Evolutionary conservation across 53 echinoderm and acorn worm genomes (phyloP).

Genomic region (Patiria pectinifera): DNA sequence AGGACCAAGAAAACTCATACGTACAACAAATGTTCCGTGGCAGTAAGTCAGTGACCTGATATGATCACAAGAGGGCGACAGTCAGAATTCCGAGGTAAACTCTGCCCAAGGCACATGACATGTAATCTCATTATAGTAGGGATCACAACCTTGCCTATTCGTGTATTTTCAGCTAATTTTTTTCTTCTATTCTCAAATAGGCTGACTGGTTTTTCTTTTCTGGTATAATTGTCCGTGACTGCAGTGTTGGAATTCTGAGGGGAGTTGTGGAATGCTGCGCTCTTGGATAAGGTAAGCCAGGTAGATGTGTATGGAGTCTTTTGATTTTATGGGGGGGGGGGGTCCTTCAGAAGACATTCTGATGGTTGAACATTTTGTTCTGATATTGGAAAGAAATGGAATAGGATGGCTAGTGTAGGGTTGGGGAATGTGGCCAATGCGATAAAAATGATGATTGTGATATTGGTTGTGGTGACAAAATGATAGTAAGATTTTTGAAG

Average conservation of each 20-base stretch:
- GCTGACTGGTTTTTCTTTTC: not conserved
- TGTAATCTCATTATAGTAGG: slow-evolving; percentile 34
- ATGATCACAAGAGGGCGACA: slow-evolving; percentile 30
- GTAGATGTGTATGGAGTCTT: too few relatives aligned
- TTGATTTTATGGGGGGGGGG: too few relatives aligned
- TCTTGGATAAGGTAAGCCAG: not conserved
- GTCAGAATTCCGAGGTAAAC: not conserved
- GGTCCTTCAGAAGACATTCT: too few relatives aligned
- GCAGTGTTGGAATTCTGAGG: slow-evolving; percentile 9
- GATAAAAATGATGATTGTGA: too few relatives aligned
- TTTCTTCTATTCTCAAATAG: not conserved
- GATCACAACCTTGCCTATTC: slow-evolving; percentile 29
- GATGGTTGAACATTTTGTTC: too few relatives aligned
- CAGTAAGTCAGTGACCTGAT: not conserved
- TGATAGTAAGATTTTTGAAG: too few relatives aligned
- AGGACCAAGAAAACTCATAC: too few relatives aligned
- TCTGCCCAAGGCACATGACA: slow-evolving; percentile 10
- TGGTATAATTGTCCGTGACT: not conserved
- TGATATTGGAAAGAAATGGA: too few relatives aligned
- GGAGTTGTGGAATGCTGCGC: slow-evolving; percentile 33
- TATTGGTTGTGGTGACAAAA: too few relatives aligned
- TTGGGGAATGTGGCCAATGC: too few relatives aligned
- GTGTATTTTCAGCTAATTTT: slow-evolving; percentile 22
- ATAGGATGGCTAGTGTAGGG: too few relatives aligned
- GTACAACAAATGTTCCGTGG: not conserved